Base-by-base conservation (phyloP, 2,113 vertebrate genomes). In the Carettochelys insculpta region DNA sequence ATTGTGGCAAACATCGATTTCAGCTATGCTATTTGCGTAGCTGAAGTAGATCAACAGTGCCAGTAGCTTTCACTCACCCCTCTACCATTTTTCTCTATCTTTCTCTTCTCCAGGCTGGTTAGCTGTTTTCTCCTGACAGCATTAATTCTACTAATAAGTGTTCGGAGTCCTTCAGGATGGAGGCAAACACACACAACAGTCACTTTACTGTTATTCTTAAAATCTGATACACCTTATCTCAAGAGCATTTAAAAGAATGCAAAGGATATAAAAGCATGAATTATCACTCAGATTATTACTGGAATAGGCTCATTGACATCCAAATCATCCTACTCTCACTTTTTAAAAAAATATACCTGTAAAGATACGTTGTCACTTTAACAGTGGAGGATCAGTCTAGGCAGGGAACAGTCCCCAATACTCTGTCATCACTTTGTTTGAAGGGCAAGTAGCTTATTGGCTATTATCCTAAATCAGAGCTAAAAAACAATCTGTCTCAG, bases 391-490 rank as follows among this genome's bases (percentile, higher is more conserved):
- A 31, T 84, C 89, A 76, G 82, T 87, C 47, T 80, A 76, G 76
- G 94, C 71, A 54, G 85, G 90, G 6, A 86, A 82, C 82, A 54
- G 83, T 58, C 88, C 90, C 88, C 93, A 85, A 77, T 25, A 93
- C 50, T 93, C 94, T 80, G 56, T 48, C 83, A 94, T 87, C 88
- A 90, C 16, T 92, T 82, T 92, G 31, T 52, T 83, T 85, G 76
- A 92, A 83, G 90, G 61, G 27, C 89, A 94, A 95, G 89, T 41
- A 77, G 11, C n/a, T 80, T 56, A 34, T 77, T 91, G 92, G 91
- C 92, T 85, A 71, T 85, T 80, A 73, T 94, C 95, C 94, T 89
- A 93, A 45, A 89, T 83, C 48, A 83, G 86, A 78, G 88, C 71
- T 65, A 91, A 91, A 91, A 93, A 95, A 95, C 85, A 51, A 89